Conservation (phyloP, 2,888 invertebrate genomes). For the Panopea generosa region DNA sequence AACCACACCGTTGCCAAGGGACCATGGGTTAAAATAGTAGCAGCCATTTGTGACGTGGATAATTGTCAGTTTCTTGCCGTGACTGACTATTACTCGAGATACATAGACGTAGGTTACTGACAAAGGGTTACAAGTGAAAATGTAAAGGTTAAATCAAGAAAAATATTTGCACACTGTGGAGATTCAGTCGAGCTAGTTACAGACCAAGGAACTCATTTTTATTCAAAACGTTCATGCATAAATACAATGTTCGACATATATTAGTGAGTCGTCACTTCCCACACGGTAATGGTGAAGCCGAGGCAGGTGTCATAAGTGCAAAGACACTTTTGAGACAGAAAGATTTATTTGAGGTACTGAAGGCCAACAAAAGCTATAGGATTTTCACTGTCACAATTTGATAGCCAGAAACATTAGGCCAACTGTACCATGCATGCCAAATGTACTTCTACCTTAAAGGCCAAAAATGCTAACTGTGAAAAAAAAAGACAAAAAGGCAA, state of each 20-base stretch:
- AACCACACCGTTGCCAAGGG: conserved; percentile 41
- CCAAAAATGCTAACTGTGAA: conserved; percentile 11
- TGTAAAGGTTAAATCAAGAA: conserved; percentile 46
- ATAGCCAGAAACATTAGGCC: conserved; percentile 40
- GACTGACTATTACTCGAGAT: conserved; percentile 57
- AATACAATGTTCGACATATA: no score
- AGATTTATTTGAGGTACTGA: conserved; percentile 35
- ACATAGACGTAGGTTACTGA: conserved; percentile 40
- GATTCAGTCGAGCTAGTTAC: conserved; percentile 40
- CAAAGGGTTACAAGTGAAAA: conserved; percentile 16
- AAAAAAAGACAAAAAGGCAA: not conserved
- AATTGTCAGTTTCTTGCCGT: conserved; percentile 36
- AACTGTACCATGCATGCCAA: conserved; percentile 16
- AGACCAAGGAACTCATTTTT: conserved; percentile 53
- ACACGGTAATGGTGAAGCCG: conserved; percentile 47
- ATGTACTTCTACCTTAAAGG: conserved; percentile 27
- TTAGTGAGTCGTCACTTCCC: conserved; percentile 20
- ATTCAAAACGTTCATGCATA: conserved; percentile 28
- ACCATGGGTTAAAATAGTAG: conserved; percentile 55
- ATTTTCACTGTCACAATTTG: conserved; percentile 30
- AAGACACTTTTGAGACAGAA: conserved; percentile 41
- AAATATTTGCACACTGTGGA: conserved; percentile 52
- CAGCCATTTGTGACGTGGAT: conserved; percentile 52
- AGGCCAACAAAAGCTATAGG: conserved; percentile 32
- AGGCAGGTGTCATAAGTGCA: conserved; percentile 49